Evolutionary conservation across 2,797 vertebrate genomes (phyloP).

Genomic region (Columba guinea): DNA sequence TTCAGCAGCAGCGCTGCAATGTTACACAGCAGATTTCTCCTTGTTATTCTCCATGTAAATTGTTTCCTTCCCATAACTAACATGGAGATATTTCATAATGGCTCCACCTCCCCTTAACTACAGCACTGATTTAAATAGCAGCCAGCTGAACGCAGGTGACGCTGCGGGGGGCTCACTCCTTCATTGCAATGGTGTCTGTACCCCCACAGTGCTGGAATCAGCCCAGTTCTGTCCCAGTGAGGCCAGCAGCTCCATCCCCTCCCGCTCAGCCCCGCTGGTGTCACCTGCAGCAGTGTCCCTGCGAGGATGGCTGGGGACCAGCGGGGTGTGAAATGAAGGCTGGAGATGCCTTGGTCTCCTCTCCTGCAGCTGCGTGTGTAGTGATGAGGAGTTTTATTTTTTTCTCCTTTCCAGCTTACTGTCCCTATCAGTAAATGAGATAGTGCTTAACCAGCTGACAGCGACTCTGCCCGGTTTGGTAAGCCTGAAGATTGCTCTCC

Average conservation of each 20-base stretch:
- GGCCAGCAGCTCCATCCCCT: neutral
- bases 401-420: neutral
- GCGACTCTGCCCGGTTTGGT: constrained; percentile 20
- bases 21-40: neutral
- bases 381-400: neutral
- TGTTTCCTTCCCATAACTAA: neutral
- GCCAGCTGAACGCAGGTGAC: neutral
- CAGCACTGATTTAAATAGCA: neutral
- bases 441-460: constrained; percentile 14
- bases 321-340: neutral
- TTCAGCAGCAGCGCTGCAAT: neutral
- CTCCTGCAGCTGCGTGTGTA: neutral
- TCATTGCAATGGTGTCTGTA: fast-evolving
- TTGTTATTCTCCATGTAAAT: neutral
- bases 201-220: neutral
- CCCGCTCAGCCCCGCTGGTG: no score
- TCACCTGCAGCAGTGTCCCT: neutral
- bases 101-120: neutral
- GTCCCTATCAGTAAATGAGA: neutral
- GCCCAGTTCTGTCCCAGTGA: fast-evolving
- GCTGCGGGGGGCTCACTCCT: fast-evolving
- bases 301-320: neutral
- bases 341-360: neutral
- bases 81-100: neutral
- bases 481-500: neutral